Conservation (phyloP, 23 tunicate genomes). For the Aplidium turbinatum region DNA sequence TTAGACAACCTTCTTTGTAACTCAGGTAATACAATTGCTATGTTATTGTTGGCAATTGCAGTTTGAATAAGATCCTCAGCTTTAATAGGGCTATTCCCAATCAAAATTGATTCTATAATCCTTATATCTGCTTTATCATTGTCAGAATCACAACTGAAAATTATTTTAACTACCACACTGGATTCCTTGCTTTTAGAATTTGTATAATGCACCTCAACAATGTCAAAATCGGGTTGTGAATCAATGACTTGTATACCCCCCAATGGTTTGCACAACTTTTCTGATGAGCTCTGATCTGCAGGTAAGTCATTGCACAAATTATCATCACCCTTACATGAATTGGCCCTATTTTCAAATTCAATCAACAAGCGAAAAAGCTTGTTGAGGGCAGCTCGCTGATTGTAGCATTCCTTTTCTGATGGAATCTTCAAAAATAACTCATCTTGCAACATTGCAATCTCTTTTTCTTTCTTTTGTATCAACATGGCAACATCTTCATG, state of each 20-base stretch:
- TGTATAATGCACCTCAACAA: not conserved
- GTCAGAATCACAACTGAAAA: not conserved
- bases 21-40: not conserved
- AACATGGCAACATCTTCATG: not conserved
- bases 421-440: no score
- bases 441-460: not conserved
- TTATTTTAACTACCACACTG: not conserved
- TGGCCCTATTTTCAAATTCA: not conserved
- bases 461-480: not conserved
- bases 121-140: not conserved
- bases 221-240: not conserved
- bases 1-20: not conserved
- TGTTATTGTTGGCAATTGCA: not conserved
- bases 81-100: not conserved
- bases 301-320: not conserved
- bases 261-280: no score
- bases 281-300: no score
- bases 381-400: not conserved
- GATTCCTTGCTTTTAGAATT: not conserved
- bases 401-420: no score
- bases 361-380: not conserved
- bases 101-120: not conserved
- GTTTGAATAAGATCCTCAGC: not conserved
- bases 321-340: not conserved
- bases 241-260: not conserved